Evolutionary conservation across 53 echinoderm and acorn worm genomes (phyloP), one percentile per base, ranked within the genome.

Genomic region (Henricia sp.): DNA sequence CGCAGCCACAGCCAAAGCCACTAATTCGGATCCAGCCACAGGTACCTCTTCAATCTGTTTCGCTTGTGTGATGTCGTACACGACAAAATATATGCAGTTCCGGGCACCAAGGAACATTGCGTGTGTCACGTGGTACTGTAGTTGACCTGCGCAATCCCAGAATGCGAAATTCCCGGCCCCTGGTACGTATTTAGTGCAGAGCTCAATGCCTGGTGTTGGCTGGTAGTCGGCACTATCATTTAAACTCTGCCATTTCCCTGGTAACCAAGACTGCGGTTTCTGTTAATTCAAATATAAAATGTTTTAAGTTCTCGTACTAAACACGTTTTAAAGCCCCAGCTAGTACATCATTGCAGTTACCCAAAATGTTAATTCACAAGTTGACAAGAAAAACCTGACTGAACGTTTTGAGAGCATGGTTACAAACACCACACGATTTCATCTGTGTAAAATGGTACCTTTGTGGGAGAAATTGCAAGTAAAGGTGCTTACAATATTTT

Each of bases 81-180:
- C 86, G 1, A 86, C 32, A 4, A 68, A 24, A 36, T 75, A 86
- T 3, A 86, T 86, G 34, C 75, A 86, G 67, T 86, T 86, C 39
- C 53, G 52, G 21, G 86, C 75, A 21, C 86, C 86, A 0, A 85
- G 67, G 29, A 75, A 86, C 86, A 86, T 86, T 24, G 75, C 86
- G 33, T 86, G 86, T 27, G 86, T 86, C 44, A 75, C 86, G 25
- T 86, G 86, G 29, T 86, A 86, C 52, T 75, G 75, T 0, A 66
- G 48, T 29, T 86, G 86, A 5, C 86, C 86, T 9, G 86, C 86
- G n/a, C 75, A 86, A 57, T 75, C 86, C 86, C 75, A 75, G 42
- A 57, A 39, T 20, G 67, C 66, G 30, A 86, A 86, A 52, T 20
- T 75, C 17, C 76, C 76, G 19, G 67, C 76, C 41, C 76, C 66